phyloP scores from a whole-genome alignment of 2,113 vertebrate species.

The Syngnathus scovelli region DNA sequence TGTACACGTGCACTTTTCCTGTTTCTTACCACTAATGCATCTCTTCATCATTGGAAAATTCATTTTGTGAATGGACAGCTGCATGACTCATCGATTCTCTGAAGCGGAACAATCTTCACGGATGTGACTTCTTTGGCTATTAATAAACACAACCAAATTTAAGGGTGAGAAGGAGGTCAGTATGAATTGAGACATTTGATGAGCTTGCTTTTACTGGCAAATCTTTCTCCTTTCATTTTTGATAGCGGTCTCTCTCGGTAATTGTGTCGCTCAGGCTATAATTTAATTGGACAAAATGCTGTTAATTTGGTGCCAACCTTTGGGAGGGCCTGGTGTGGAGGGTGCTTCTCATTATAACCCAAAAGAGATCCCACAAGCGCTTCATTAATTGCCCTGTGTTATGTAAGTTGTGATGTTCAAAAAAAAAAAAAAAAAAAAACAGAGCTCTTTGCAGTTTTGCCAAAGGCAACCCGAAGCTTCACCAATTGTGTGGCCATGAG shows the following conservation, averaged over 20 bases:
- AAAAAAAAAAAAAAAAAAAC: constrained; percentile 19
- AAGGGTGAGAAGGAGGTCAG: constrained; percentile 28
- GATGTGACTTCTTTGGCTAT: constrained; percentile 39
- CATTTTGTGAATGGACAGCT: constrained; percentile 54
- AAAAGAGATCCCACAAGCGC: constrained; percentile 27
- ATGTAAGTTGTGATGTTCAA: constrained; percentile 28
- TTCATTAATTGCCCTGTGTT: constrained; percentile 33
- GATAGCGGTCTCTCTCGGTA: constrained; percentile 8
- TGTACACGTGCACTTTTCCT: constrained; percentile 5
- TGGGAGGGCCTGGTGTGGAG: background rate
- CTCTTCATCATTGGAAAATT: constrained; percentile 27
- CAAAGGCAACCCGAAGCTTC: constrained; percentile 35
- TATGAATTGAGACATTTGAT: constrained; percentile 13
- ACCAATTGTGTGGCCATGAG: constrained; percentile 17
- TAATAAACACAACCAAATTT: constrained; percentile 35
- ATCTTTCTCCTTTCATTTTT: background rate
- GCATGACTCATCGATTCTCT: constrained; percentile 41
- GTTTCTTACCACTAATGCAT: constrained; percentile 9
- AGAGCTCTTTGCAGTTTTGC: constrained; percentile 12
- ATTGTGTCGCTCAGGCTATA: constrained; percentile 9
- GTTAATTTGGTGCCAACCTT: constrained; percentile 15
- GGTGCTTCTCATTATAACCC: constrained; percentile 27
- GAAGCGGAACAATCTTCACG: constrained; percentile 28
- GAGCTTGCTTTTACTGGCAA: constrained; percentile 8
- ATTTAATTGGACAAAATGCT: constrained; percentile 16